Percentiles rank a stretch among this genome's conserved stretches.
These are phyloP conservation scores for Heterochromis multidens DNA, from an alignment of 2,113 vertebrate genomes.

Conservation along the genomic window DNA sequence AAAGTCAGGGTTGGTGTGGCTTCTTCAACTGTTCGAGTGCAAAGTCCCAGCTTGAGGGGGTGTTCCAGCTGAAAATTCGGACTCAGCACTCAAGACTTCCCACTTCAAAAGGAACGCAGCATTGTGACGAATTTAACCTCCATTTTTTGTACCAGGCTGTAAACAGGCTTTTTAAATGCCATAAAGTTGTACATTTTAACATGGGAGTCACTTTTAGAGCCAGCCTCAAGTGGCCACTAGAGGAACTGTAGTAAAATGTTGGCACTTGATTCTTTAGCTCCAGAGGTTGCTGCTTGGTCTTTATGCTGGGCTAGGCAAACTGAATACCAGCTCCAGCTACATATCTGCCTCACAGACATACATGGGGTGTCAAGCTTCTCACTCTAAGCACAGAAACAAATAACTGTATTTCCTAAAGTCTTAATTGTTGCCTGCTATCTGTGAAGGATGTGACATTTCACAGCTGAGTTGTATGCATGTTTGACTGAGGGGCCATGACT, in stretches of 20 bases:
- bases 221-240: background rate
- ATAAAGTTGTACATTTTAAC: background rate
- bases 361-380: background rate
- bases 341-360: background rate
- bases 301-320: background rate
- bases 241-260: background rate
- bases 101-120: background rate
- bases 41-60: background rate
- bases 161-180: background rate
- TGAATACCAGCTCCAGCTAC: background rate
- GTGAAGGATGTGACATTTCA: conserved; percentile 11
- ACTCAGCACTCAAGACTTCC: background rate
- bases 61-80: background rate
- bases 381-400: background rate
- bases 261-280: background rate
- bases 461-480: background rate
- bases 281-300: background rate
- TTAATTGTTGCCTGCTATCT: conserved; percentile 1
- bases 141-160: background rate
- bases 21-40: background rate
- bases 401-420: background rate
- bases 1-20: background rate
- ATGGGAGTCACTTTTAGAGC: background rate
- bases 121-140: background rate
- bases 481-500: background rate